A percentile compares a stretch with the other conserved stretches of the same genome.
These are phyloP conservation scores for Pomatostomus ruficeps DNA, from an alignment of 2,113 vertebrate species.

Conservation along the genomic window DNA sequence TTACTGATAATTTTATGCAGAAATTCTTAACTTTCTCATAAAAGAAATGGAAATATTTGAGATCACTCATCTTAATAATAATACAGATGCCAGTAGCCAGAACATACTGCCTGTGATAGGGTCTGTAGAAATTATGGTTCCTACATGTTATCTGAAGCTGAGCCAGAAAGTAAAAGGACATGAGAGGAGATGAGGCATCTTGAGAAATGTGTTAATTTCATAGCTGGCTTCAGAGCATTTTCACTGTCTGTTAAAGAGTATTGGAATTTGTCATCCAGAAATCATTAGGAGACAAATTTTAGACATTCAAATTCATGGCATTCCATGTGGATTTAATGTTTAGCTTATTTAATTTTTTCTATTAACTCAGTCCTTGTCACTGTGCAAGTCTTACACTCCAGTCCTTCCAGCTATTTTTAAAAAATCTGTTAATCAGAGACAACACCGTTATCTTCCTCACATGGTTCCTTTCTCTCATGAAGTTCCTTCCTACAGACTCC, in stretches of 20 bases:
- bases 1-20: background rate
- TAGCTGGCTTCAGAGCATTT: background rate
- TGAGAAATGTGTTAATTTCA: background rate
- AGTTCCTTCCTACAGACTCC: background rate
- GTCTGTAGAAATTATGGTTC: background rate
- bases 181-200: background rate
- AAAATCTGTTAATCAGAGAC: background rate
- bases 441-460: rapidly evolving
- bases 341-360: background rate
- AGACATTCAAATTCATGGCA: background rate
- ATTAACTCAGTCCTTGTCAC: background rate
- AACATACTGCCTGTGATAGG: background rate
- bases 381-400: background rate
- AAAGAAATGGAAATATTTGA: background rate
- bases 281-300: background rate
- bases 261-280: background rate
- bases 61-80: background rate
- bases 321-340: background rate
- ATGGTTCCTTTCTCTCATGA: background rate
- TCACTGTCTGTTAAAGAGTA: background rate
- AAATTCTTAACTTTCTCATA: background rate
- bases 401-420: background rate
- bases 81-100: background rate
- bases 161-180: background rate
- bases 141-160: background rate